Evolutionary conservation across 2,888 invertebrate species (phyloP), one percentile per base, ranked within the genome.

Genomic region (Drosophila hamatofila): DNA sequence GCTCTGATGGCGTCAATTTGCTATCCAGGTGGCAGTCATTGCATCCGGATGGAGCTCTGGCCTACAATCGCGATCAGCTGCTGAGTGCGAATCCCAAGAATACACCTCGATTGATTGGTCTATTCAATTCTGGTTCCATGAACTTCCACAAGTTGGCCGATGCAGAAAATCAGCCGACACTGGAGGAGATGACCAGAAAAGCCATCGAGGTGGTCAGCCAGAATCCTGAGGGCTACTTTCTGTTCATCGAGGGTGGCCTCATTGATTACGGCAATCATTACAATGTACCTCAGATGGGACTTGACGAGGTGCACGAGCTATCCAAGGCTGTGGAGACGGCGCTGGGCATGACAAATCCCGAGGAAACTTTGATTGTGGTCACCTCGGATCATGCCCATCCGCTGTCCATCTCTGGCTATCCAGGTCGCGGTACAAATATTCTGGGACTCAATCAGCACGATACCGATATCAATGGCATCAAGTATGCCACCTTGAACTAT

Each of bases 351-450:
- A 95, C 96, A 0, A 92, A 94, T 73, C 91, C 92, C 0, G 93
- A 95, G 0, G 96, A 97, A 27, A 97, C 97, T 0, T 92, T 98
- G 14, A 94, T 97, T 6, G 94, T 97, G 0, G 97, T 96, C 3
- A 96, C 97, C 0, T 94, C 97, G 2, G 97, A 97, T 91, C 97
- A 97, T 88, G 95, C 96, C 1, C 97, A 97, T 90, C 96, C 96
- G 0, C 94, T 97, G 95, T 94, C 95, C 8, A 94, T 96, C 60
- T 94, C 95, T 55, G 97, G 97, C 0, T 97, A 97, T 89, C 95
- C 96, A 21, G 93, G 74, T 18, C 78, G 87, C 16, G 81, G 88
- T 18, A 80, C 72, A 1, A 56, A 94, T 75, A 94, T 95, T 18
- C 89, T 94, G 8, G 95, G 95, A 0, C 80, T 93, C 89, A 93